phyloP scores from a whole-genome alignment of 2,797 vertebrate genomes.

The Gorsachius magnificus region DNA sequence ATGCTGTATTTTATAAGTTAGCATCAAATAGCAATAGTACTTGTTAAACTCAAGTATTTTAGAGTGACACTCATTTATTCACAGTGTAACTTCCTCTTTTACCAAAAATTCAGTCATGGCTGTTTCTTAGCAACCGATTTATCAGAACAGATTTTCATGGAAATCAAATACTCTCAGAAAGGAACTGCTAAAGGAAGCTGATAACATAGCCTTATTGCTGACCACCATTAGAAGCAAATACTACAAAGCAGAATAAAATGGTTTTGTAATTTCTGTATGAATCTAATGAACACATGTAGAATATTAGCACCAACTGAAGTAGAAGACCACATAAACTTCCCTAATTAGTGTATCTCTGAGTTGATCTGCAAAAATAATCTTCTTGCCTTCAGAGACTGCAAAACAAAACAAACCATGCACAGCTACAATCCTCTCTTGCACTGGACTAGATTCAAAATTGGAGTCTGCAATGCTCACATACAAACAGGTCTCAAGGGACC shows the following conservation, averaged over 20 bases:
- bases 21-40: not conserved
- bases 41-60: not conserved
- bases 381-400: not conserved
- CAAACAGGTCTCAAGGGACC: not conserved
- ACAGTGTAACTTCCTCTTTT: not conserved
- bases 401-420: not conserved
- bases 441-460: not conserved
- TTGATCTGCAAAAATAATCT: not conserved
- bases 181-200: not conserved
- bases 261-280: not conserved
- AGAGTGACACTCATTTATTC: not conserved
- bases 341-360: not conserved
- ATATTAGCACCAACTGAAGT: not conserved
- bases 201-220: not conserved
- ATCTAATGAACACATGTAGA: not conserved
- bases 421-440: not conserved
- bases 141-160: constrained; percentile 19
- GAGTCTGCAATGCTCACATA: not conserved
- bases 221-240: not conserved
- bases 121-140: constrained; percentile 51
- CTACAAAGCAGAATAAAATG: not conserved
- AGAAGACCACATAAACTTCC: not conserved
- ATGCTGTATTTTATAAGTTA: not conserved
- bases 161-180: constrained; percentile 17
- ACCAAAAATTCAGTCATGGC: not conserved